Evolutionary conservation across 2,888 invertebrate species (phyloP).

Genomic region (Theretra japonica): DNA sequence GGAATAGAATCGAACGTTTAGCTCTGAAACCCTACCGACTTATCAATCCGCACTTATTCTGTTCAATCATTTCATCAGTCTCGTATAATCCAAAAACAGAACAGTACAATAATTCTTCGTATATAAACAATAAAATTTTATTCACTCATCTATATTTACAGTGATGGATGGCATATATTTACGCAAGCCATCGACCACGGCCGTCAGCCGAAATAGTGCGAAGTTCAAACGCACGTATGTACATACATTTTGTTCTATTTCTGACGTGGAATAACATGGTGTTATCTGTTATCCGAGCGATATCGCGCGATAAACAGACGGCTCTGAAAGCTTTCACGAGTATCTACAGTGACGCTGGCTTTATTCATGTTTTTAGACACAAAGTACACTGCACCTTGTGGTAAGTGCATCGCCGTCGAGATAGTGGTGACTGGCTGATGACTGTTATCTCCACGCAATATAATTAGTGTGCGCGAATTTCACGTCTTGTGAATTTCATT

Average conservation of each 20-base stretch:
- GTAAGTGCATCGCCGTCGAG: too few species aligned
- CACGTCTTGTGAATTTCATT: too few species aligned
- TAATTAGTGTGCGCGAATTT: too few species aligned
- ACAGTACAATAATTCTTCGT: too few species aligned
- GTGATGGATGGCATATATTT: not conserved
- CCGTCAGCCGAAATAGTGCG: not conserved
- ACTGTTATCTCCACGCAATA: too few species aligned
- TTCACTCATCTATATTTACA: not conserved
- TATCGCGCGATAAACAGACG: conserved; percentile 48
- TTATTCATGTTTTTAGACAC: not conserved
- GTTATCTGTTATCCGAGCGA: conserved; percentile 47
- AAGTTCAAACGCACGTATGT: conserved; percentile 29
- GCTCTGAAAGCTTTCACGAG: conserved; percentile 48
- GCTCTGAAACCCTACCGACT: too few species aligned
- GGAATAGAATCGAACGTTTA: too few species aligned
- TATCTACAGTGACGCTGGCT: not conserved
- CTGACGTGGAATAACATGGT: conserved; percentile 36
- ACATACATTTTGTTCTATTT: conserved; percentile 34
- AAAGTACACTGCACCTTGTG: not conserved
- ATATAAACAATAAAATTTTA: not conserved
- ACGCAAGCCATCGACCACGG: not conserved
- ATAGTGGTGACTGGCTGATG: not conserved
- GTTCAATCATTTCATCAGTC: too few species aligned
- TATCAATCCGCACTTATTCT: too few species aligned
- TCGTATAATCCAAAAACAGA: too few species aligned